Conservation (phyloP, 2,888 invertebrate species). For the Pherbina coryleti region DNA sequence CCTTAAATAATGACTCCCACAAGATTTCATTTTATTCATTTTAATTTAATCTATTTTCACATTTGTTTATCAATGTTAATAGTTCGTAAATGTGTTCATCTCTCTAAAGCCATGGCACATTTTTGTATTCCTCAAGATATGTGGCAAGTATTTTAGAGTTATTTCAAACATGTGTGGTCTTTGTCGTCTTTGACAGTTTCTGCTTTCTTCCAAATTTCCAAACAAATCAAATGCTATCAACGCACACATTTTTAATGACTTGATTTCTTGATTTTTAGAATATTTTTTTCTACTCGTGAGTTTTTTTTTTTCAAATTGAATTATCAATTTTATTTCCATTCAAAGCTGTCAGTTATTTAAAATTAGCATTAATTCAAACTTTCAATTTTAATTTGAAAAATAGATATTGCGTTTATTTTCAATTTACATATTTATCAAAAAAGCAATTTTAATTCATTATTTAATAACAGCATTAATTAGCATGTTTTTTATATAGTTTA, state of each 20-base stretch:
- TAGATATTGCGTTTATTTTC: not conserved
- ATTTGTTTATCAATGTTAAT: not conserved
- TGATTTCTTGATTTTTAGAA: no score
- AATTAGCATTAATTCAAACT: not conserved
- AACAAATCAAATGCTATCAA: no score
- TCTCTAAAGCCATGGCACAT: not conserved
- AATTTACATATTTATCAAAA: not conserved
- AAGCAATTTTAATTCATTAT: not conserved
- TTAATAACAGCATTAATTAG: not conserved
- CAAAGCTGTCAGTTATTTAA: not conserved
- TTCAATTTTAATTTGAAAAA: not conserved
- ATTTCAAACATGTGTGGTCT: no score
- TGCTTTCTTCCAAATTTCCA: no score
- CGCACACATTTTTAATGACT: no score
- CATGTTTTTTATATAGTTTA: not conserved
- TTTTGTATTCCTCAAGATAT: not conserved
- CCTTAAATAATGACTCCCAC: constrained; percentile 21
- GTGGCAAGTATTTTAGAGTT: not conserved
- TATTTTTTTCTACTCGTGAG: no score
- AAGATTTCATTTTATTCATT: constrained; percentile 17
- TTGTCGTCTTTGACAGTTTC: no score
- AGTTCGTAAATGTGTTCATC: not conserved
- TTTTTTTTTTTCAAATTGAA: no score
- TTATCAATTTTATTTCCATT: no score
- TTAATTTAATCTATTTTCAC: constrained; percentile 1